phyloP scores from a whole-genome alignment of 2,888 invertebrate genomes.

The Diloba caeruleocephala region DNA sequence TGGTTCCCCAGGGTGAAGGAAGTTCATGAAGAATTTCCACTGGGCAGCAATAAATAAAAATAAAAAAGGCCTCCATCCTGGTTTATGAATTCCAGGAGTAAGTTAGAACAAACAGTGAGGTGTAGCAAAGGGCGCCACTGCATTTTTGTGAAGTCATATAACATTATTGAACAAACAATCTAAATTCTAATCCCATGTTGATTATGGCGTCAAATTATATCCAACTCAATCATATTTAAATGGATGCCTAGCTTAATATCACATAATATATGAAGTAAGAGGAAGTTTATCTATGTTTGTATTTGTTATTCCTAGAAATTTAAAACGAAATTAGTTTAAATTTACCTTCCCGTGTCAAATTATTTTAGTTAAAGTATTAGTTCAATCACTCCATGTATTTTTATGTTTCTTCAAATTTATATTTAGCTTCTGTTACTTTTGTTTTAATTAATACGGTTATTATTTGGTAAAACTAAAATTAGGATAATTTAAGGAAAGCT shows the following conservation, averaged over 20 bases:
- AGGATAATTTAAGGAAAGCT: conserved; percentile 38
- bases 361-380: conserved; percentile 43
- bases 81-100: too few relatives aligned
- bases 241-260: conserved; percentile 32
- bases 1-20: too few relatives aligned
- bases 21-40: too few relatives aligned
- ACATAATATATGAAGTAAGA: conserved; percentile 10
- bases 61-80: too few relatives aligned
- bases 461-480: conserved; percentile 43
- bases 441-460: conserved; percentile 43
- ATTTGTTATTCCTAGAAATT: conserved; percentile 33
- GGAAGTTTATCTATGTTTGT: conserved; percentile 27
- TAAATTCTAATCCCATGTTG: too few relatives aligned
- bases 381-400: conserved; percentile 41
- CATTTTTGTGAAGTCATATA: not conserved
- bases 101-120: too few relatives aligned
- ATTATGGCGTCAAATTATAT: too few relatives aligned
- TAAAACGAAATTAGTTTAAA: conserved; percentile 43
- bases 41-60: too few relatives aligned
- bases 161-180: too few relatives aligned
- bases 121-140: conserved; percentile 16
- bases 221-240: not conserved
- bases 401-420: conserved; percentile 44
- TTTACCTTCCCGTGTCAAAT: conserved; percentile 40
- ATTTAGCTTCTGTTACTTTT: conserved; percentile 52